Evolutionary conservation across 2,888 invertebrate species (phyloP).

Genomic region (Ischnura elegans): DNA sequence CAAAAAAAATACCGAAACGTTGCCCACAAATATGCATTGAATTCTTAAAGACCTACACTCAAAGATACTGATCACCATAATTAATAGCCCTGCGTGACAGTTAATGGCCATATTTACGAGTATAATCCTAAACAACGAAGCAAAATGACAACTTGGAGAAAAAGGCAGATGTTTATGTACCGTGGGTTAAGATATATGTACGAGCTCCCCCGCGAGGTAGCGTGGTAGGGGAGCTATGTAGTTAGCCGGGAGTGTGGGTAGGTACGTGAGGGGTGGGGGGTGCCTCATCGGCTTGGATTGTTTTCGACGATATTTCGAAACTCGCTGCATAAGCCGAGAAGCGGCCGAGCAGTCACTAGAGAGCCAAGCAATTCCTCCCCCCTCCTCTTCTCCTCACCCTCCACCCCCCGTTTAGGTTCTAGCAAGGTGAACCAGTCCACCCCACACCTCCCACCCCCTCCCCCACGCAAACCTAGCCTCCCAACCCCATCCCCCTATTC

Average conservation of each 20-base stretch:
- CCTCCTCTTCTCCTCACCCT: constrained; percentile 5
- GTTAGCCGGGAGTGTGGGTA: not conserved
- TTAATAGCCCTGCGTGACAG: too few species aligned
- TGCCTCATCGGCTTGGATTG: constrained; percentile 53
- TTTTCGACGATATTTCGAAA: constrained; percentile 64
- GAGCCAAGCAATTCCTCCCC: constrained; percentile 43
- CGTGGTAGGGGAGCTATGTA: not conserved
- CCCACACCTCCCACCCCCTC: not conserved
- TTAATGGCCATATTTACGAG: too few species aligned
- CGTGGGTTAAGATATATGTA: not conserved
- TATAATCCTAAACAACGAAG: too few species aligned
- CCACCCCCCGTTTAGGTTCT: constrained; percentile 13
- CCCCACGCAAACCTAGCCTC: not conserved
- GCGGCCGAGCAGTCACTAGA: not conserved
- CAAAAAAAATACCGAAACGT: too few species aligned
- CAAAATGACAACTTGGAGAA: too few species aligned
- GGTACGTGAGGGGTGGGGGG: not conserved
- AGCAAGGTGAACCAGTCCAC: constrained; percentile 65
- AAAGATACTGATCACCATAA: too few species aligned
- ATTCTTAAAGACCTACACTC: too few species aligned
- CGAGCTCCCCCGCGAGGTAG: too few species aligned
- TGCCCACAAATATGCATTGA: too few species aligned
- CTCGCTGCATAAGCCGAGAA: constrained; percentile 62
- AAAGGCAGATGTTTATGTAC: too few species aligned
- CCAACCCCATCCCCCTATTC: too few species aligned